Conservation (phyloP, 2,888 invertebrate species). For the Eulithis testata region DNA sequence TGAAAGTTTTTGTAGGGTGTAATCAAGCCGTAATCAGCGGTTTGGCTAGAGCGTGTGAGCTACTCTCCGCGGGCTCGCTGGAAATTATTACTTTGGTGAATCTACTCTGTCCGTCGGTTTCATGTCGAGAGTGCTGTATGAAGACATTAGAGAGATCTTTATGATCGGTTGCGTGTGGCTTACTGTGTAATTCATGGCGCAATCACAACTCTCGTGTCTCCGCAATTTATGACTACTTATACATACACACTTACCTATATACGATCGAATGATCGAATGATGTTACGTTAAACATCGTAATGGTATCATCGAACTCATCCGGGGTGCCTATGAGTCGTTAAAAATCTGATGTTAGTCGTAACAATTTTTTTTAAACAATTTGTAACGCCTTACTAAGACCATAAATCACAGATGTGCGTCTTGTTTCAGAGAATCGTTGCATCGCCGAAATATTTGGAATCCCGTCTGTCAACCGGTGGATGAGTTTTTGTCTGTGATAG, state of each 20-base stretch:
- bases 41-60: conserved; percentile 79
- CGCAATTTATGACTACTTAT: conserved; percentile 62
- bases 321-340: conserved; percentile 50
- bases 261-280: conserved; percentile 55
- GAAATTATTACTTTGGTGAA: conserved; percentile 76
- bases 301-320: conserved; percentile 39
- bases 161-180: conserved; percentile 76
- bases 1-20: conserved; percentile 80
- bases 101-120: conserved; percentile 62
- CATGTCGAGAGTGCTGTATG: conserved; percentile 69
- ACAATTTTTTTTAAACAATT: conserved; percentile 73
- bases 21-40: conserved; percentile 81
- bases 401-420: conserved; percentile 75
- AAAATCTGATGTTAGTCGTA: conserved; percentile 46
- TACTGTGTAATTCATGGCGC: conserved; percentile 68
- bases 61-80: conserved; percentile 60
- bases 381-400: conserved; percentile 70
- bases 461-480: conserved; percentile 75
- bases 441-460: conserved; percentile 80
- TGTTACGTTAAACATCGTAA: conserved; percentile 45
- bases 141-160: conserved; percentile 79
- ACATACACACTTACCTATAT: conserved; percentile 48
- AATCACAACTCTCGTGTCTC: conserved; percentile 68
- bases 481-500: conserved; percentile 61
- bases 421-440: conserved; percentile 75